Conservation (phyloP, 1,140 invertebrate genomes). For the Probaryconus sp. region DNA sequence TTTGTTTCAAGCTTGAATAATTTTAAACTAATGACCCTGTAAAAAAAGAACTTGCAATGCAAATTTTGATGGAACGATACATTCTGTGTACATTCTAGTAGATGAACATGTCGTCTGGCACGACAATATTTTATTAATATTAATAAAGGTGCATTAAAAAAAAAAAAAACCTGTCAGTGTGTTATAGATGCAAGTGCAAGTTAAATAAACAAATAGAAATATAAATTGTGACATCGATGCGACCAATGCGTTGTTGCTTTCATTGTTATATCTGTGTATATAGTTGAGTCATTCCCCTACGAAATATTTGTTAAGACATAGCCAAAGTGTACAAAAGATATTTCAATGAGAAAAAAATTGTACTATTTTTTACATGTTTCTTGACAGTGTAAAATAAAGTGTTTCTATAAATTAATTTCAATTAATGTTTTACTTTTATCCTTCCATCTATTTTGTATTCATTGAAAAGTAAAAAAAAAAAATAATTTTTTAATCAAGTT, state of each 20-base stretch:
- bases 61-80: slow-evolving; percentile 25
- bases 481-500: slow-evolving; percentile 29
- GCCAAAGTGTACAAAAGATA: slow-evolving; percentile 42
- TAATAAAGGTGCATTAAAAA: too few species aligned
- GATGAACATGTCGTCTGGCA: slow-evolving; percentile 57
- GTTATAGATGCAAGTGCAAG: too few species aligned
- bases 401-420: slow-evolving; percentile 40
- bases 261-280: slow-evolving; percentile 42
- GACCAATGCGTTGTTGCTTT: slow-evolving; percentile 39
- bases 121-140: too few species aligned
- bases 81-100: slow-evolving; percentile 61
- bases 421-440: slow-evolving; percentile 14
- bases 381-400: slow-evolving; percentile 43
- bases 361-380: slow-evolving; percentile 49
- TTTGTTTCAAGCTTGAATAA: too few species aligned
- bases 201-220: slow-evolving; percentile 30
- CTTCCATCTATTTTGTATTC: not conserved
- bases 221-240: slow-evolving; percentile 29
- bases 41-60: too few species aligned
- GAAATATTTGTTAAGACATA: slow-evolving; percentile 43
- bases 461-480: not conserved
- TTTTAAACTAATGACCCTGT: too few species aligned
- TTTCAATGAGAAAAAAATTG: slow-evolving; percentile 27
- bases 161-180: too few species aligned
- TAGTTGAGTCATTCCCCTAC: slow-evolving; percentile 50